Conservation (phyloP, 53 echinoderm and acorn worm species). For the Actinopyga echinites region DNA sequence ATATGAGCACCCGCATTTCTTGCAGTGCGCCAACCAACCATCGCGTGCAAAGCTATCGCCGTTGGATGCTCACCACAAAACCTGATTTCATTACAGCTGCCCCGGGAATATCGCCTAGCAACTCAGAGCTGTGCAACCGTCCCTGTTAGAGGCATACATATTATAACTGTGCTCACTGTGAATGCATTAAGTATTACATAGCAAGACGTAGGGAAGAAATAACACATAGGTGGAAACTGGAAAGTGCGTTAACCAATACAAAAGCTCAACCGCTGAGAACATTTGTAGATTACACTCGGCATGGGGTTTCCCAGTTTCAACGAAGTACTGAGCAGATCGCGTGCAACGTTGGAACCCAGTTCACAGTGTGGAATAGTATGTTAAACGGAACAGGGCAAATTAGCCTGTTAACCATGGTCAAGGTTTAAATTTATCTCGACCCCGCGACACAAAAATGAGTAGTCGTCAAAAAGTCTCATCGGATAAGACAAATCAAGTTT, state of each 20-base stretch:
- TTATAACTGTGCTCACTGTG: too few relatives aligned
- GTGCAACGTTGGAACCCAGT: neutral
- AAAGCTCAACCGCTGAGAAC: neutral
- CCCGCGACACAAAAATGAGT: too few relatives aligned
- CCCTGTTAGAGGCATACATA: too few relatives aligned
- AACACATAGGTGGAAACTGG: neutral
- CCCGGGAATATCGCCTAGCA: constrained; percentile 9
- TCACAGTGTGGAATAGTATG: too few relatives aligned
- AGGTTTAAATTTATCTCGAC: too few relatives aligned
- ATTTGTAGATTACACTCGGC: neutral
- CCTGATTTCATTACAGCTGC: constrained; percentile 29
- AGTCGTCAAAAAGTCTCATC: too few relatives aligned
- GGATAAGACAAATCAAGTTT: too few relatives aligned
- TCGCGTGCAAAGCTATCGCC: constrained; percentile 39
- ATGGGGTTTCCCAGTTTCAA: constrained; percentile 17
- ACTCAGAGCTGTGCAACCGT: too few relatives aligned
- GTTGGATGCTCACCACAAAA: constrained; percentile 23
- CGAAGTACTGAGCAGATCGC: constrained; percentile 12
- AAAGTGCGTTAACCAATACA: constrained; percentile 22
- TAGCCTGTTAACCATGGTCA: too few relatives aligned
- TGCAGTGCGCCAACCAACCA: constrained; percentile 2
- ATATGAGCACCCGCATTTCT: too few relatives aligned
- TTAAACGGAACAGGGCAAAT: too few relatives aligned
- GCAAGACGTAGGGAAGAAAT: neutral
- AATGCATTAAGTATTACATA: too few relatives aligned